Base-by-base conservation (phyloP, 2,888 invertebrate species). In the Liodrosophila aerea region DNA sequence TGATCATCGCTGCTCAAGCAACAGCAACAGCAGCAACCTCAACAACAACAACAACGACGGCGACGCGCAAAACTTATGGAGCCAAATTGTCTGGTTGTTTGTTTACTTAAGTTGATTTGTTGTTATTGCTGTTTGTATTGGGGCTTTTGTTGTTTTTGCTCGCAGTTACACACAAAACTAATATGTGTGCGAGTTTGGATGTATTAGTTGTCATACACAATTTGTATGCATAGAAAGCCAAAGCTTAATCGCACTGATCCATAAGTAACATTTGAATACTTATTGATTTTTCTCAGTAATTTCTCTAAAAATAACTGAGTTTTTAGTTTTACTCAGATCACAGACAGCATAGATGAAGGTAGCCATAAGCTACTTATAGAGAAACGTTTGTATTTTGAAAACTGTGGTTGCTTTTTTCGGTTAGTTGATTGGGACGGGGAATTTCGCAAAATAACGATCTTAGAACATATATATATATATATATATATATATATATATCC, bases 1-100 rank as follows among this genome's bases (percentile, higher is more conserved):
- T 76, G 71, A 84, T 68, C 76, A 73, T 53, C 73, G 44, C 40
- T 45, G 54, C 11, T 13, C 45, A 47, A 59, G 56, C 60, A 63
- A 37, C 45, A 57, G 40, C 50, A 43, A 34, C 37, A 51, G 12
- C 54, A 37, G 36, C 57, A 37, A 22, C 39, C 54, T 30, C 44
- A 57, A 44, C 57, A 47, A 50, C 67, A 53, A 49, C 41, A 54
- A 30, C 47, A 54, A 44, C 63, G 31, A 50, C 72, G 51, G 49
- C 73, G 63, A 75, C 68, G 69, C 53, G 78, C 78, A 72, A 76
- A 81, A 75, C 47, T 64, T 78, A 73, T 78, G 81, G 81, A 82
- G 81, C 81, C 81, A 70, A 82, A 82, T 70, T 82, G 81, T 82
- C 81, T 82, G 81, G 85, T 82, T 77, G 63, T 78, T 64, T 82